Conservation (phyloP, 2,113 vertebrate species). For the Larimichthys polyactis region DNA sequence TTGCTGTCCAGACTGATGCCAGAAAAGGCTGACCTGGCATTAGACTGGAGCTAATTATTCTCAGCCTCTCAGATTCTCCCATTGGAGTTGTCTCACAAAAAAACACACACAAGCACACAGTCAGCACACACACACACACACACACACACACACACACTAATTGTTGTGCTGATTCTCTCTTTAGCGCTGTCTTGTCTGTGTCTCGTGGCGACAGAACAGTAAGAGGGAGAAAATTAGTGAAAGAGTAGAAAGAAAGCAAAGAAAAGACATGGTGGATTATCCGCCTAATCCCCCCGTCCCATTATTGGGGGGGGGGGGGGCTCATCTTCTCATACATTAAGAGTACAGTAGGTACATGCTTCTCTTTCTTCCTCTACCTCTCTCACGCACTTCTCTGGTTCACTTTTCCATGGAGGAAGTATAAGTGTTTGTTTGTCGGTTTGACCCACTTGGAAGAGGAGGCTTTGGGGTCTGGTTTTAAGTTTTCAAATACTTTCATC, state of each 20-base stretch:
- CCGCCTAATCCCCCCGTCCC: conserved; percentile 68
- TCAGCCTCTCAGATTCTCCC: conserved; percentile 63
- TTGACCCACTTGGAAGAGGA: no score
- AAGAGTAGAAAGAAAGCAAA: conserved; percentile 62
- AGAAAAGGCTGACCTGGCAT: conserved; percentile 63
- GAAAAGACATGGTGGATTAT: conserved; percentile 78
- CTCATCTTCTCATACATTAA: conserved; percentile 61
- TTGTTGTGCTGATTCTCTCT: conserved; percentile 67
- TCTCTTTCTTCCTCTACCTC: conserved; percentile 23
- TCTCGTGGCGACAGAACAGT: conserved; percentile 59
- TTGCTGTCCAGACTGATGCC: conserved; percentile 28
- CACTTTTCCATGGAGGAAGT: neutral
- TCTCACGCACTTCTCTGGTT: neutral
- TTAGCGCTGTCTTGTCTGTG: conserved; percentile 62
- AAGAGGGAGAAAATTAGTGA: conserved; percentile 63
- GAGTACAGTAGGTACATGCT: conserved; percentile 65
- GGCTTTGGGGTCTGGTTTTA: no score
- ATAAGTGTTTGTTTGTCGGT: no score
- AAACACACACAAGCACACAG: neutral
- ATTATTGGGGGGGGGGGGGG: conserved; percentile 52
- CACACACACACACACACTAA: conserved; percentile 45
- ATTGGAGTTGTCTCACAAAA: conserved; percentile 46
- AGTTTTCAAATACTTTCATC: no score
- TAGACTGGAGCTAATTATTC: conserved; percentile 67
- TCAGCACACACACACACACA: neutral